Evolutionary conservation across 2,113 vertebrate species (phyloP).

Genomic region (Eulemur rufifrons): DNA sequence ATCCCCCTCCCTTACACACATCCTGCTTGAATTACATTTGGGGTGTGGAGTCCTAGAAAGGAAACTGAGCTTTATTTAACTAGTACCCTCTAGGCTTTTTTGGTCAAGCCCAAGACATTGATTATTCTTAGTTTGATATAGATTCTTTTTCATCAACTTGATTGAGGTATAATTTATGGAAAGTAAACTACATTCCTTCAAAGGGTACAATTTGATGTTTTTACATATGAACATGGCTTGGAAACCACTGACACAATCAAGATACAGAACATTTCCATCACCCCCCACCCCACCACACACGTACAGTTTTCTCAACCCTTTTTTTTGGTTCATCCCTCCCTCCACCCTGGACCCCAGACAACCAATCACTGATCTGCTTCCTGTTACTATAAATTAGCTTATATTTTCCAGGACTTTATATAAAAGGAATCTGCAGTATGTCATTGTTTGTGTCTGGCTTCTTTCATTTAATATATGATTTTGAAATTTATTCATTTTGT

Average conservation of each 20-base stretch:
- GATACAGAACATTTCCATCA: neutral
- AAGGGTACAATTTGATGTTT: neutral
- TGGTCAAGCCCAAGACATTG: neutral
- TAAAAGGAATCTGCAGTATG: neutral
- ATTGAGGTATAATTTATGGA: neutral
- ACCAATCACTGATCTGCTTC: neutral
- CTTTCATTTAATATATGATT: conserved; percentile 11
- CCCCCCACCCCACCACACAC: rapidly evolving
- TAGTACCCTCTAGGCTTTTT: neutral
- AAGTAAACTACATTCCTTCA: neutral
- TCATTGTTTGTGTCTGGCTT: neutral
- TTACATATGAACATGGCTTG: neutral
- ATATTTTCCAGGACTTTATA: neutral
- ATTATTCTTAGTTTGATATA: neutral
- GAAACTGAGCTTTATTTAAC: neutral
- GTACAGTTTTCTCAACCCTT: neutral
- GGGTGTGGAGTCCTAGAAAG: neutral
- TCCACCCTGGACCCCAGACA: neutral
- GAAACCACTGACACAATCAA: neutral
- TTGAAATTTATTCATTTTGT: neutral
- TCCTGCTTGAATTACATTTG: neutral
- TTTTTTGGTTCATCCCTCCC: neutral
- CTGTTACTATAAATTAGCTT: neutral
- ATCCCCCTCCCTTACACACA: neutral
- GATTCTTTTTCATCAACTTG: neutral